Evolutionary conservation across 1,140 invertebrate species (phyloP), one percentile per base, ranked within the genome.

Genomic region (Drosophila ananassae): DNA sequence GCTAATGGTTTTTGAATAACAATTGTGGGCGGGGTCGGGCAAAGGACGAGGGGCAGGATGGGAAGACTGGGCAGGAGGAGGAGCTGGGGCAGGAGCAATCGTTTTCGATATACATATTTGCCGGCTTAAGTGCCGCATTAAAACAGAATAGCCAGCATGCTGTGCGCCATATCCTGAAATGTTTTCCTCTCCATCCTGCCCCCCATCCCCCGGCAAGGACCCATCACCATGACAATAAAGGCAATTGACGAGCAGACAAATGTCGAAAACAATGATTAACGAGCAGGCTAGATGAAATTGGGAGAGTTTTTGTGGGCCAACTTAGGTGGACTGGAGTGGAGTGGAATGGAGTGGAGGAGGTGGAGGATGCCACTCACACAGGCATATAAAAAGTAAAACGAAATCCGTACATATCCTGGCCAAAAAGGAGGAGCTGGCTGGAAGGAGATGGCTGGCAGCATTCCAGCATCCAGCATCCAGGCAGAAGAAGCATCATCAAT

Each of bases 201-300:
- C 4, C n/a, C 17, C 24, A 41, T 21, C 39, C 21, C 21, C 41
- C 30, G 34, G 34, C 47, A 32, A 47, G 21, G 46, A 62, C 62
- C 73, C 83, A 87, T 87, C 63, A 67, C 83, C 83, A 89, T 89
- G 83, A 89, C 83, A 89, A 89, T 89, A 89, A 89, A 89, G 83
- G 84, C 83, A 89, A 89, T 83, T 89, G 83, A 89, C 84, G 83
- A 89, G 83, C 73, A 59, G 76, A 79, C 84, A 75, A 75, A 89
- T 89, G 83, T 89, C 76, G 83, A 89, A 89, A 89, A 89, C 81
- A 89, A 89, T 89, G 83, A 89, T 89, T 89, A 89, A 89, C 83
- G 83, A 89, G 62, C 76, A 32, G 67, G 64, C 67, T 69, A 77
- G 54, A 71, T 63, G 58, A 44, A 68, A 64, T 47, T 57, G 74